Percentiles rank a stretch among this genome's conserved stretches.
phyloP scores from a whole-genome alignment of 2,797 vertebrate genomes.

The Notolabrus celidotus region DNA sequence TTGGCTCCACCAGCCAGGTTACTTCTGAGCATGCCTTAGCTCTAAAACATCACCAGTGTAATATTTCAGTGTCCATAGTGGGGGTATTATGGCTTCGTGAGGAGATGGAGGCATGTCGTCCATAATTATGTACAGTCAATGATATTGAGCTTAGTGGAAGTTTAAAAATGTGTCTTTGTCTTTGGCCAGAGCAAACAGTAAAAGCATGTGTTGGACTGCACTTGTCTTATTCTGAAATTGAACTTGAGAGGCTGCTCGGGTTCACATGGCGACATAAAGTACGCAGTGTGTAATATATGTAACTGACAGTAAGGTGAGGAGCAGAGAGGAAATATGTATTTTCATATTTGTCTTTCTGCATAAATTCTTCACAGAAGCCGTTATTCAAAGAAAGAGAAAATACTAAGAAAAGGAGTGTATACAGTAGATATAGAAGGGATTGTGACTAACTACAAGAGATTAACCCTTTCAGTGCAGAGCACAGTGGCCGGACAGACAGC shows the following conservation, averaged over 20 bases:
- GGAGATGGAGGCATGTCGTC: no score
- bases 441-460: constrained; percentile 53
- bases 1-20: no score
- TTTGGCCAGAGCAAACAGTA: no score
- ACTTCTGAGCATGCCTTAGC: no score
- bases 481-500: constrained; percentile 40
- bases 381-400: constrained; percentile 17
- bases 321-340: constrained; percentile 2
- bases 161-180: no score
- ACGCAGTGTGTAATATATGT: background rate
- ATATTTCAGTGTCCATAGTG: no score
- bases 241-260: background rate
- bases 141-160: no score
- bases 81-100: no score
- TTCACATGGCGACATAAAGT: background rate
- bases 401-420: background rate
- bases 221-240: no score
- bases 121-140: no score
- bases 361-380: background rate
- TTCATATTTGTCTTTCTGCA: background rate
- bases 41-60: no score
- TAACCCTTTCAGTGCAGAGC: constrained; percentile 58
- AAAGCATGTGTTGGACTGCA: no score
- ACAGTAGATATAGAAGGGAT: constrained; percentile 1
- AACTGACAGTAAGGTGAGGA: background rate